Evolutionary conservation across 2,797 vertebrate genomes (phyloP).

Genomic region (Arrhamphus sclerolepis): DNA sequence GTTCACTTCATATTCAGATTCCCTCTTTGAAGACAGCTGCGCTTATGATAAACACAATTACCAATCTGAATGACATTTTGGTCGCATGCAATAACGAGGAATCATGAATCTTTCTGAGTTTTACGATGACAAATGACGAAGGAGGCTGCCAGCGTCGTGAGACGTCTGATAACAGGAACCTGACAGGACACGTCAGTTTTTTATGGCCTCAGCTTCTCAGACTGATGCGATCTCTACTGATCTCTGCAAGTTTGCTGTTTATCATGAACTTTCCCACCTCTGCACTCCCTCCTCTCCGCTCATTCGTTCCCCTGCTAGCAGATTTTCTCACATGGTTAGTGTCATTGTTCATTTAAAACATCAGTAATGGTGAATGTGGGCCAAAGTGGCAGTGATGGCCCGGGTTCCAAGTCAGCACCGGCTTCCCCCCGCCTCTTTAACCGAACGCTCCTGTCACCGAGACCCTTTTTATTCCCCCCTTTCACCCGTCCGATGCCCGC

Average conservation of each 20-base stretch:
- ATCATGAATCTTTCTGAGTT: conserved; percentile 53
- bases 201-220: conserved; percentile 1
- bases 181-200: conserved; percentile 18
- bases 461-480: conserved; percentile 74
- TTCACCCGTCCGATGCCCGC: conserved; percentile 59
- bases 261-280: conserved; percentile 3
- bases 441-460: conserved; percentile 64
- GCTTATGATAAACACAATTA: conserved; percentile 61
- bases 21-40: conserved; percentile 53
- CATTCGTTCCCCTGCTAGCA: background rate
- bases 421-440: conserved; percentile 67
- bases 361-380: conserved; percentile 71
- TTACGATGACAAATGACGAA: conserved; percentile 56
- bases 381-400: conserved; percentile 27
- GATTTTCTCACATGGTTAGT: conserved; percentile 68
- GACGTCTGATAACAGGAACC: conserved; percentile 20
- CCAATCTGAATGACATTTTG: conserved; percentile 44
- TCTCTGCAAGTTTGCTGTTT: conserved; percentile 20
- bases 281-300: background rate
- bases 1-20: conserved; percentile 53
- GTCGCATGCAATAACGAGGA: conserved; percentile 42
- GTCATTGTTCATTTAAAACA: conserved; percentile 78
- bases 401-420: conserved; percentile 54
- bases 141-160: conserved; percentile 14
- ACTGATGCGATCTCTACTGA: conserved; percentile 1